These are phyloP conservation scores for Cartodere bifasciata DNA, from an alignment of 2,888 invertebrate species.

Conservation along the genomic window DNA sequence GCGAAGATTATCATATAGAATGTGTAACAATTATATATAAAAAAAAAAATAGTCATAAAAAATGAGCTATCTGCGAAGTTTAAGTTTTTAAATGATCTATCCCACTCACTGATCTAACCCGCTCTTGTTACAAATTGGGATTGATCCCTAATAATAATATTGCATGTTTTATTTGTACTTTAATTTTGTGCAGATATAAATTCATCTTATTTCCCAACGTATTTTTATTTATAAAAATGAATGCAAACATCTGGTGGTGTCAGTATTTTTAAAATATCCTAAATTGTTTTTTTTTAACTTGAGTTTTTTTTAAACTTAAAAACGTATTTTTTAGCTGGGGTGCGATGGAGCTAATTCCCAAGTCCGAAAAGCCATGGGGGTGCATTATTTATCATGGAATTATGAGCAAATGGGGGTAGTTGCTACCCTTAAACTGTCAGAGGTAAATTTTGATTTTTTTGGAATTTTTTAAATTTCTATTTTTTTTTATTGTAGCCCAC, in stretches of 20 bases:
- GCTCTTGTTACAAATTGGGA: no score
- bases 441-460: constrained; percentile 40
- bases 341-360: constrained; percentile 90
- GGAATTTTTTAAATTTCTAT: background rate
- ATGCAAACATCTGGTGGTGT: background rate
- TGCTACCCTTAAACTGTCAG: constrained; percentile 71
- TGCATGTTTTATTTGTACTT: no score
- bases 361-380: constrained; percentile 70
- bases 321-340: constrained; percentile 51
- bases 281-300: constrained; percentile 1
- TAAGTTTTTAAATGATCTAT: no score
- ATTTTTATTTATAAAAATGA: background rate
- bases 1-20: no score
- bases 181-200: no score
- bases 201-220: no score
- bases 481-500: constrained; percentile 39
- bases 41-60: no score
- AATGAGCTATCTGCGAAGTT: no score
- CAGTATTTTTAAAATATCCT: background rate
- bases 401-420: constrained; percentile 90
- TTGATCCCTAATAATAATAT: no score
- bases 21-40: no score
- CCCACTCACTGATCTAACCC: no score
- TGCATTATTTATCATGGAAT: constrained; percentile 66
- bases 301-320: background rate